These are phyloP conservation scores for Ceratitis capitata DNA, from an alignment of 1,140 invertebrate genomes.

Conservation along the genomic window DNA sequence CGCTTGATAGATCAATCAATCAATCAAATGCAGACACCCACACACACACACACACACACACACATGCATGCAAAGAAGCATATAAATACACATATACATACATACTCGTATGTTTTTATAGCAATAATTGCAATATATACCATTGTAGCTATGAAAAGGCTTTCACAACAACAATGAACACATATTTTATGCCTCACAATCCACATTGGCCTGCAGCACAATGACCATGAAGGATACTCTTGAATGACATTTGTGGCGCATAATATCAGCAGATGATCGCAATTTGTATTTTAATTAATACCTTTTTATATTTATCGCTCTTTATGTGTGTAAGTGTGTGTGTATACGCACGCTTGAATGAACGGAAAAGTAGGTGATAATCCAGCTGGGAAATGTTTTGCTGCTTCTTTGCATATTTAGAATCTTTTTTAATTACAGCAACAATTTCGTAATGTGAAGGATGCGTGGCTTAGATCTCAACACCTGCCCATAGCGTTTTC, in stretches of 20 bases:
- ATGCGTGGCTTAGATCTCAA: too few species aligned
- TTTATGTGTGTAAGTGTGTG: not conserved
- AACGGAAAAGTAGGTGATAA: not conserved
- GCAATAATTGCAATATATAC: not conserved
- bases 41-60: not conserved
- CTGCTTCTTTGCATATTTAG: too few species aligned
- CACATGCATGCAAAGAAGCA: not conserved
- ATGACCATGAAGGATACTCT: not conserved
- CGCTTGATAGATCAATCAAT: not conserved
- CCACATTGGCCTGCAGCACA: not conserved
- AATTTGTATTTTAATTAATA: not conserved
- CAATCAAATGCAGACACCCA: not conserved
- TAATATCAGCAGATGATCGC: not conserved
- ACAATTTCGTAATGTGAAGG: too few species aligned
- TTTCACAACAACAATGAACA: not conserved
- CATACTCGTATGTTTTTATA: not conserved
- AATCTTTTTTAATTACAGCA: too few species aligned
- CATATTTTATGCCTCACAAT: too few species aligned
- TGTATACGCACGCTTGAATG: not conserved
- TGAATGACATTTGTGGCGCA: not conserved
- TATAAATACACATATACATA: not conserved
- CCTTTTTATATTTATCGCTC: not conserved
- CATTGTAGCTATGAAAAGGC: not conserved
- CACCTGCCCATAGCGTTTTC: too few species aligned
- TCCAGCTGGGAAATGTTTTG: too few species aligned